Base-by-base conservation (phyloP, 2,888 invertebrate genomes). In the Pyralis farinalis region DNA sequence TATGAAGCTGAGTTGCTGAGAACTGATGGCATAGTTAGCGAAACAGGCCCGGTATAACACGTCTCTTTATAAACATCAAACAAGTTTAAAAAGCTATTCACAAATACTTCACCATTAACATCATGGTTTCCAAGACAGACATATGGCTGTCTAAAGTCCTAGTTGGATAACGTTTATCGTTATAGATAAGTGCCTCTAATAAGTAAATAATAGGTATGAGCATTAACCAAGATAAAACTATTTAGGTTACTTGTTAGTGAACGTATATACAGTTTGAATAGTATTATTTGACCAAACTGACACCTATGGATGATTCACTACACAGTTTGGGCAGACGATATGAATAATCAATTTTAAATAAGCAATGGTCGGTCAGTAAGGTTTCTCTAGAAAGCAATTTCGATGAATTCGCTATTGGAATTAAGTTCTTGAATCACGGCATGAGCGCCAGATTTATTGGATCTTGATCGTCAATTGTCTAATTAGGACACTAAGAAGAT, bases 231-330 rank as follows among this genome's bases (percentile, higher is more conserved):
- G 77, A 77, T 73, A 76, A 71, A 70, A 59, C 50, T 69, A 78
- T 77, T 73, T 63, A 71, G 71, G 71, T 71, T 59, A 56, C 59
- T n/a, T n/a, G n/a, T n/a, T n/a, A n/a, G n/a, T n/a, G n/a, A n/a
- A n/a, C n/a, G n/a, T n/a, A n/a, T n/a, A n/a, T n/a, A n/a, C n/a
- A n/a, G n/a, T n/a, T n/a, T n/a, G n/a, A n/a, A n/a, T n/a, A n/a
- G n/a, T n/a, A n/a, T n/a, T n/a, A n/a, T n/a, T n/a, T n/a, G n/a
- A n/a, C n/a, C n/a, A n/a, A n/a, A n/a, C n/a, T n/a, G n/a, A n/a
- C n/a, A n/a, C n/a, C n/a, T n/a, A n/a, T n/a, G n/a, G n/a, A n/a
- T n/a, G n/a, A n/a, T n/a, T n/a, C n/a, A n/a, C n/a, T n/a, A n/a
- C n/a, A n/a, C n/a, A n/a, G n/a, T n/a, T n/a, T n/a, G n/a, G n/a